These are phyloP conservation scores for Drosophila takahashii DNA, from an alignment of 1,140 invertebrate species.

Conservation along the genomic window DNA sequence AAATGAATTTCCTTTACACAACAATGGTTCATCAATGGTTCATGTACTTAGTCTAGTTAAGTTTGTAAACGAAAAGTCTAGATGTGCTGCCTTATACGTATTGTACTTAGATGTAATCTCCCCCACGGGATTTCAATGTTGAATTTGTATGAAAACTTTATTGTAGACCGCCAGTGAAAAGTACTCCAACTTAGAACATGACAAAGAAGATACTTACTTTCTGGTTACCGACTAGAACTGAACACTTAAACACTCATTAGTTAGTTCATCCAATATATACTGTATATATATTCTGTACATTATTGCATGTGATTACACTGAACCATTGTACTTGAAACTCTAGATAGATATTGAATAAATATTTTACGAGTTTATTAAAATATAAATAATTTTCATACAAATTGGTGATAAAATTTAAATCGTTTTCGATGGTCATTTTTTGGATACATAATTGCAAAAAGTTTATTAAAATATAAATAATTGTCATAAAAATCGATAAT, in stretches of 20 bases:
- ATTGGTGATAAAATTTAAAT: conserved; percentile 12
- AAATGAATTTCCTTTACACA: conserved; percentile 25
- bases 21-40: conserved; percentile 24
- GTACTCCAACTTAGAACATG: conserved; percentile 17
- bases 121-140: conserved; percentile 10
- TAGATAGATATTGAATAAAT: conserved; percentile 36
- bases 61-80: conserved; percentile 51
- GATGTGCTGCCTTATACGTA: conserved; percentile 54
- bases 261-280: conserved; percentile 26
- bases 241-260: conserved; percentile 17
- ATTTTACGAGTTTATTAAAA: conserved; percentile 38
- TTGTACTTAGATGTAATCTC: conserved; percentile 50
- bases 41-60: conserved; percentile 47
- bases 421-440: conserved; percentile 4
- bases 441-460: conserved; percentile 27
- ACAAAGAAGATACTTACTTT: conserved; percentile 25
- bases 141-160: conserved; percentile 4
- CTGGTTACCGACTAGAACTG: not conserved
- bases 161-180: conserved; percentile 20
- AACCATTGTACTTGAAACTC: conserved; percentile 40
- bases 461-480: conserved; percentile 39
- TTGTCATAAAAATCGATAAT: conserved; percentile 18
- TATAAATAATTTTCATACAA: conserved; percentile 29
- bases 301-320: conserved; percentile 3
- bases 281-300: conserved; percentile 17